Conservation (phyloP, 2,113 vertebrate species). For the Brachionichthys hirsutus region DNA sequence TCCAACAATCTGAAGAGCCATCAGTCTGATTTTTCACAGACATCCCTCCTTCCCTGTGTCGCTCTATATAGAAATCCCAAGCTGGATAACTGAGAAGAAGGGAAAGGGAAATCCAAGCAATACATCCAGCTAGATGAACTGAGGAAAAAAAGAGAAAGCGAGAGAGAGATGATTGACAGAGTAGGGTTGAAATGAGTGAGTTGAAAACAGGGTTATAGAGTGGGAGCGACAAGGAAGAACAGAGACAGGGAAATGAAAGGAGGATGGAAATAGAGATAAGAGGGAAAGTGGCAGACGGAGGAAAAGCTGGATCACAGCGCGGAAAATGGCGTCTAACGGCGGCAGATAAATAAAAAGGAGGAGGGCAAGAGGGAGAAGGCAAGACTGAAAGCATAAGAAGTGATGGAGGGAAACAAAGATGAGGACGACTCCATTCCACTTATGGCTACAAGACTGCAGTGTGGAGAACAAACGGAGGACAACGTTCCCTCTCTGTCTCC, state of each 20-base stretch:
- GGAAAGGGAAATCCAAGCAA: neutral
- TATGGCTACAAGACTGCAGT: constrained; percentile 37
- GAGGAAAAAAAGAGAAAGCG: constrained; percentile 16
- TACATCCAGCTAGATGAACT: neutral
- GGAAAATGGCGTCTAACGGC: constrained; percentile 30
- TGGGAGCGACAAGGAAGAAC: constrained; percentile 11
- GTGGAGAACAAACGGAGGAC: constrained; percentile 19
- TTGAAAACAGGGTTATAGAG: constrained; percentile 19
- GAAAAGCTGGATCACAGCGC: constrained; percentile 22
- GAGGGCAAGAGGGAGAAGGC: constrained; percentile 17
- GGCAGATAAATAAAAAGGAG: constrained; percentile 26
- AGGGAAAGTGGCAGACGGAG: constrained; percentile 17
- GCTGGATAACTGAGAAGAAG: constrained; percentile 22
- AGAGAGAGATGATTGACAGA: constrained; percentile 49
- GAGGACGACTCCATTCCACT: constrained; percentile 33
- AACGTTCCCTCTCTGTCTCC: constrained; percentile 22
- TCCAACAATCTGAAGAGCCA: constrained; percentile 52
- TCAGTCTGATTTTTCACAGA: constrained; percentile 61
- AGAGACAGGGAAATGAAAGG: constrained; percentile 5
- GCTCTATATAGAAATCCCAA: constrained; percentile 37
- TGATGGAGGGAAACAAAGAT: constrained; percentile 11
- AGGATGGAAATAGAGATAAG: constrained; percentile 35
- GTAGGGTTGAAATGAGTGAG: constrained; percentile 1
- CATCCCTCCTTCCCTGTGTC: constrained; percentile 28
- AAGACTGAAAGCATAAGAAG: constrained; percentile 26